Percentiles rank a stretch among this genome's conserved stretches.
Evolutionary conservation across 1,140 invertebrate genomes (phyloP).

Genomic region (Plutomurus gul): DNA sequence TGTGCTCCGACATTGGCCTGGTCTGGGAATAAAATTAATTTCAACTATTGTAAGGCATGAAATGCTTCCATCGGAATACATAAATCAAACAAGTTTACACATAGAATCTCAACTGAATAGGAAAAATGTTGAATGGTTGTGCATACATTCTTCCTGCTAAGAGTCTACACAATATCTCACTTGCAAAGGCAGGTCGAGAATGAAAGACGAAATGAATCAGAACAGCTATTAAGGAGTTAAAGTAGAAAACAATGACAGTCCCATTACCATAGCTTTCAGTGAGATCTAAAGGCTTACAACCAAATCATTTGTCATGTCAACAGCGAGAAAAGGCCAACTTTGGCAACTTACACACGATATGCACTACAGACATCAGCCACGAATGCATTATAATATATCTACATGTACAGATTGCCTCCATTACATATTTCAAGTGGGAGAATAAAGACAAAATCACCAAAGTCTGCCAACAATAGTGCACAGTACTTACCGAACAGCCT

Average conservation of each 20-base stretch:
- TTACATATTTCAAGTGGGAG: background rate
- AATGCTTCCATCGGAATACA: too few species aligned
- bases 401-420: background rate
- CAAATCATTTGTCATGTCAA: slow-evolving; percentile 20
- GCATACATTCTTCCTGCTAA: background rate
- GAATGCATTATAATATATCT: background rate
- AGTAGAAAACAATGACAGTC: background rate
- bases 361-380: background rate
- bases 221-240: slow-evolving; percentile 11
- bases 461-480: background rate
- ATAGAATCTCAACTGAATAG: background rate
- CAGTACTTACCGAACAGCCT: too few species aligned
- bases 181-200: background rate
- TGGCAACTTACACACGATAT: background rate
- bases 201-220: background rate
- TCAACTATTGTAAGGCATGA: too few species aligned
- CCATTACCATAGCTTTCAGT: background rate
- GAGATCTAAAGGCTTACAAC: background rate
- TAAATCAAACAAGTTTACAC: slow-evolving; percentile 2
- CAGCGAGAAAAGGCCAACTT: background rate
- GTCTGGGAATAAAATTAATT: too few species aligned
- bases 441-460: background rate
- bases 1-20: too few species aligned
- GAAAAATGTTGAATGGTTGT: background rate
- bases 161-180: slow-evolving; percentile 1